Percentiles rank a stretch among this genome's conserved stretches.
phyloP scores from a whole-genome alignment of 2,113 vertebrate species.

The Smithornis capensis region DNA sequence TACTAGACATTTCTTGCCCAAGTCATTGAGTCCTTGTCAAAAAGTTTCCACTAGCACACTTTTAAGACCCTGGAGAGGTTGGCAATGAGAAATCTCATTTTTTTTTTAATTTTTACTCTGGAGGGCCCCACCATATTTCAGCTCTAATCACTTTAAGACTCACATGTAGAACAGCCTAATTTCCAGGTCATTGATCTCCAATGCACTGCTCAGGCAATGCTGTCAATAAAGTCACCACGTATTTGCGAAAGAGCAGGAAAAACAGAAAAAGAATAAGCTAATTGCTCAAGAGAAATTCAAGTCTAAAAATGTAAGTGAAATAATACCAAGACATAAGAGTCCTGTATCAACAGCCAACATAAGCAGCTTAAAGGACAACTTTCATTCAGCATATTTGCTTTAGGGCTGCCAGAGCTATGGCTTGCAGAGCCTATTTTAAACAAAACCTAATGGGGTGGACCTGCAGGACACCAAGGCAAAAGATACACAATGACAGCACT shows the following conservation, averaged over 20 bases:
- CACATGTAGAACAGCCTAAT: neutral
- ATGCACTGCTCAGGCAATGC: neutral
- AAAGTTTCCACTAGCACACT: neutral
- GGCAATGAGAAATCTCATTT: neutral
- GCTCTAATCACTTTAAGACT: slow-evolving; percentile 15
- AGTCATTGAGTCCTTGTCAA: neutral
- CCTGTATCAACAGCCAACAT: neutral
- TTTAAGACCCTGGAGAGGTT: neutral
- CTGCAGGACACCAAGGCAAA: neutral
- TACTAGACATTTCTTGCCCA: neutral
- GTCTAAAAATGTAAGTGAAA: slow-evolving; percentile 10
- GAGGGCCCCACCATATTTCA: neutral
- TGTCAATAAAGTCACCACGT: neutral
- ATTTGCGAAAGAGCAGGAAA: neutral
- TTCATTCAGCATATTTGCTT: slow-evolving; percentile 14
- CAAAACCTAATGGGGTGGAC: neutral
- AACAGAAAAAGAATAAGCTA: neutral
- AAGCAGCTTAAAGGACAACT: slow-evolving; percentile 27
- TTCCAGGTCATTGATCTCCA: slow-evolving; percentile 49
- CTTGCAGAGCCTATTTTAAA: neutral
- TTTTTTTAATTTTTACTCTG: neutral
- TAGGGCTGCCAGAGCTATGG: neutral
- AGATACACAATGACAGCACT: neutral
- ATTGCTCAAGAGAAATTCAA: neutral
- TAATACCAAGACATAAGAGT: neutral